Evolutionary conservation across 2,888 invertebrate genomes (phyloP).

Genomic region (Andrena praecox): DNA sequence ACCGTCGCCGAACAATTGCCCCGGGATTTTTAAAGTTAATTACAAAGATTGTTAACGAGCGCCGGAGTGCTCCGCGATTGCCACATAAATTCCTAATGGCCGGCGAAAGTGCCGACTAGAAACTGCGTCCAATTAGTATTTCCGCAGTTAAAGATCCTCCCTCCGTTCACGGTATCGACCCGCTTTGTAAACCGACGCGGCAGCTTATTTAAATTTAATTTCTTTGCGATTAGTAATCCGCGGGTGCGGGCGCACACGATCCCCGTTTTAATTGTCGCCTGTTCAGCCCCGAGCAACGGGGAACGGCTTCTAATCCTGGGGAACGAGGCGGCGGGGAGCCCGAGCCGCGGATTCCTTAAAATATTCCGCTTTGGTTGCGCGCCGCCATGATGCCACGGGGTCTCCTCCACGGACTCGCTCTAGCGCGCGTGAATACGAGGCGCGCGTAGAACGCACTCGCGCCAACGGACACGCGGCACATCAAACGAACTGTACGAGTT

Average conservation of each 20-base stretch:
- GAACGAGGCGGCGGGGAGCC: slow-evolving; percentile 13
- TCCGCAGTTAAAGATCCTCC: slow-evolving; percentile 31
- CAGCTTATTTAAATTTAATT: slow-evolving; percentile 58
- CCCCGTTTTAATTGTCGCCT: slow-evolving; percentile 33
- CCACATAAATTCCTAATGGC: slow-evolving; percentile 32
- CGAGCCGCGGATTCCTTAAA: slow-evolving; percentile 29
- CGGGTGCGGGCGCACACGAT: slow-evolving; percentile 14
- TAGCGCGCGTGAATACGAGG: slow-evolving; percentile 9
- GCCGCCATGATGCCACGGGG: background rate
- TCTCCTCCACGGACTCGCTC: slow-evolving; percentile 9
- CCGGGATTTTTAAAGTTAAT: slow-evolving; percentile 46
- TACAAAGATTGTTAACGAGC: slow-evolving; percentile 49
- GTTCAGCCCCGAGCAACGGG: background rate
- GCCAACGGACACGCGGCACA: slow-evolving; percentile 22
- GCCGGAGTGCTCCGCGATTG: background rate
- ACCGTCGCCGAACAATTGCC: slow-evolving; percentile 1
- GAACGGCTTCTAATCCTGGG: slow-evolving; percentile 36
- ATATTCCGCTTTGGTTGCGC: slow-evolving; percentile 27
- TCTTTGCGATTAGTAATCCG: slow-evolving; percentile 47
- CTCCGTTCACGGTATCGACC: background rate
- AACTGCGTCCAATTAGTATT: slow-evolving; percentile 52
- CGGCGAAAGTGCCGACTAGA: slow-evolving; percentile 1
- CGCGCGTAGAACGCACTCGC: slow-evolving; percentile 11
- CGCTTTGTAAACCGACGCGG: slow-evolving; percentile 34
- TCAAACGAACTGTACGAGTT: slow-evolving; percentile 45